Evolutionary conservation across 2,797 vertebrate species (phyloP), one percentile per base, ranked within the genome.

Genomic region (Pangasius mekongensis): DNA sequence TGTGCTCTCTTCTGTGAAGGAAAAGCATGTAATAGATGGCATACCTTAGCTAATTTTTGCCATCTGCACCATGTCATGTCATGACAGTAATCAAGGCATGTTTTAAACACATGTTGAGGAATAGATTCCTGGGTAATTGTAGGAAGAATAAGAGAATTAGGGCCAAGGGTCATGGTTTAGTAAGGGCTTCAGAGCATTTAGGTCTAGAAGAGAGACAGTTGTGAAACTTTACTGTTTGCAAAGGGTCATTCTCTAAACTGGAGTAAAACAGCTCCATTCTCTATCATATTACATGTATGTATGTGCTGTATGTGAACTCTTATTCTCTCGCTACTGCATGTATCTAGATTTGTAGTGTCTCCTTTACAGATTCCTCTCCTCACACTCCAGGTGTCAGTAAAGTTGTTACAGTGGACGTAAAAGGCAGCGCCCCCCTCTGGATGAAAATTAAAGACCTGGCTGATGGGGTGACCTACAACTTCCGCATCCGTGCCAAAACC

Each of bases 361-460:
- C 93, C 92, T 95, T 94, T 94, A 95, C 95, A 95, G 95, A 96
- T 95, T 95, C 95, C 94, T 96, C 95, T 95, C 94, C 95, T 95
- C 94, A 94, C 95, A 95, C 95, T 89, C 36, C 96, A 99, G 98
- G 98, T 33, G 97, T 99, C 94, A 99, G 98, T 96, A 99, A 99
- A 96, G 98, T 99, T 14, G 98, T 99, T 92, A 99, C 98, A 0
- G 98, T 99, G 94, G 98, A 99, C 0, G 98, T 99, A 94, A 99
- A 99, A 93, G 98, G 97, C 73, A 97, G 91, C 89, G 94, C 96
- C 92, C 97, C 98, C 0, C 93, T 97, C 89, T 99, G 98, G 98
- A 96, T 99, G 96, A 99, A 99, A 94, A 96, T 99, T 91, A 99
- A 99, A 93, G 98, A 99, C 93, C 95, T 99, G 89, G 96, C 97